These are phyloP conservation scores for Glyptemys insculpta DNA, from an alignment of 2,797 vertebrate genomes.

Conservation along the genomic window DNA sequence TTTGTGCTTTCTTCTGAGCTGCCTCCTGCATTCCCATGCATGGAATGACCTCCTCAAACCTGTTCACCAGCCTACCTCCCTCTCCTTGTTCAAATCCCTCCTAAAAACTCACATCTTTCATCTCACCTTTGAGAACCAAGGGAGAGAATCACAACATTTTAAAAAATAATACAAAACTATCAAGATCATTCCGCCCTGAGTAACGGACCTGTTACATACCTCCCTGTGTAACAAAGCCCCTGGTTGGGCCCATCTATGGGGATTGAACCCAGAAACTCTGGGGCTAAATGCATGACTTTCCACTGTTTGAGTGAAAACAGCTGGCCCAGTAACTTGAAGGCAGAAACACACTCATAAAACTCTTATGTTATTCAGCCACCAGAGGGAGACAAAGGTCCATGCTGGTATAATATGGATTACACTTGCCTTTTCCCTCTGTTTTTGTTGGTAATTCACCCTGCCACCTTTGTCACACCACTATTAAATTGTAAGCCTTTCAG, in stretches of 20 bases:
- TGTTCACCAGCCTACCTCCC: not conserved
- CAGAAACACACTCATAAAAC: not conserved
- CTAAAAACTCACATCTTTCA: not conserved
- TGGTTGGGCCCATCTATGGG: not conserved
- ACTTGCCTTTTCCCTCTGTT: not conserved
- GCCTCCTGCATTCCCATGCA: not conserved
- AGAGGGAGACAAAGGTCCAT: not conserved
- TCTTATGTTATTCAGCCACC: not conserved
- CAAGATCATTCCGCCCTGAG: not conserved
- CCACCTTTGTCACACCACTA: not conserved
- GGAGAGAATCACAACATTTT: not conserved
- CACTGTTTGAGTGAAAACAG: not conserved
- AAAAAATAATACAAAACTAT: not conserved
- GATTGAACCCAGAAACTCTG: not conserved
- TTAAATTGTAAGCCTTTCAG: not conserved
- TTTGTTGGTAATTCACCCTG: not conserved
- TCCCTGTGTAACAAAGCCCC: not conserved
- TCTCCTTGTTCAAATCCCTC: not conserved
- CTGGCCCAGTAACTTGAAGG: not conserved
- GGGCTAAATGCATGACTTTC: not conserved
- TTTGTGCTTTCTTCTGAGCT: not conserved
- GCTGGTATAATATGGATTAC: not conserved
- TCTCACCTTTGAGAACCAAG: not conserved
- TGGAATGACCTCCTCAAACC: not conserved
- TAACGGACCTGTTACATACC: not conserved